Evolutionary conservation across 2,888 invertebrate genomes (phyloP), one percentile per base, ranked within the genome.

Genomic region (Synergus gifuensis): DNA sequence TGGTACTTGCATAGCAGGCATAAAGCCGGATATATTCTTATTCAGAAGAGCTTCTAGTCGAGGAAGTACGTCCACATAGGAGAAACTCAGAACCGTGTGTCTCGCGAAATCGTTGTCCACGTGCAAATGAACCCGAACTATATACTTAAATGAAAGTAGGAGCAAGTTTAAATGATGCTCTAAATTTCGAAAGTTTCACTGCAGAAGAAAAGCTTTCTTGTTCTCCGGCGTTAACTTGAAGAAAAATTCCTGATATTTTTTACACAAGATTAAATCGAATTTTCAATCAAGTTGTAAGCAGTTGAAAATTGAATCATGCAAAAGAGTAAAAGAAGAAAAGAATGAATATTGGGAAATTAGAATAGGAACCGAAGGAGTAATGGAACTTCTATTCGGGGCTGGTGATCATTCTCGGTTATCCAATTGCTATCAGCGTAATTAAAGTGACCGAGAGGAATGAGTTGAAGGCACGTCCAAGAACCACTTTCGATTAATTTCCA

Each of bases 361-460:
- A 73, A 69, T 58, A n/a, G 79, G 66, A 79, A 67, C 54, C 42
- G 60, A 76, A 63, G 42, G 49, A n/a, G 49, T 49, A 69, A 69
- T 69, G 69, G 49, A 69, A 69, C 69, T 69, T 49, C 69, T 46
- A 54, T 36, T 69, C 16, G 54, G 49, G 4, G 49, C 54, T 18
- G 58, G 63, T 44, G 62, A 58, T 66, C 76, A 49, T 60, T 69
- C 73, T 78, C 60, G 78, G 82, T 85, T 83, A 83, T 81, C 83
- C 84, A 85, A 85, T 87, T 86, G 83, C 87, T 88, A 87, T 84
- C 84, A 81, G 79, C 40, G 85, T 85, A 87, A 88, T 88, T 88
- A 88, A 88, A 85, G 85, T 85, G 79, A 77, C 83, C 69, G 76
- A 62, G 82, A 76, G 76, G 40, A 78, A 66, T 79, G 78, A 79